phyloP scores from a whole-genome alignment of 2,888 invertebrate species.

The Cactoblastis cactorum region DNA sequence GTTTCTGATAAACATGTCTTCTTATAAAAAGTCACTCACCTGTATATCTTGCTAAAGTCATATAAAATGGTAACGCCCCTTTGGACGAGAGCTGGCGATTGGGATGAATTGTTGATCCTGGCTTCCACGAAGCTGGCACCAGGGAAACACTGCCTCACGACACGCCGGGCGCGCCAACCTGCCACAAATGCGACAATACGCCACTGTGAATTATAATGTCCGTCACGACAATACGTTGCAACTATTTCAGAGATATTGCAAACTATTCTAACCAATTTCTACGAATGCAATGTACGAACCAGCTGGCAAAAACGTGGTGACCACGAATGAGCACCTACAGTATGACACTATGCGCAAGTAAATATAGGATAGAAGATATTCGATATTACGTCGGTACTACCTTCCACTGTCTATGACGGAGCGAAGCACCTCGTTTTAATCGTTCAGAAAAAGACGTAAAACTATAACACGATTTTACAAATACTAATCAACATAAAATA shows the following conservation, averaged over 20 bases:
- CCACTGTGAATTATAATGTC: constrained; percentile 28
- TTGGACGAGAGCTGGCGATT: constrained; percentile 84
- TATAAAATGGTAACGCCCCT: constrained; percentile 96
- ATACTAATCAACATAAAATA: constrained; percentile 60
- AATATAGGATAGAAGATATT: constrained; percentile 66
- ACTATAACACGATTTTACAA: constrained; percentile 44
- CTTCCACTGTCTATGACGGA: constrained; percentile 70
- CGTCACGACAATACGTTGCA: constrained; percentile 30
- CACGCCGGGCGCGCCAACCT: constrained; percentile 70
- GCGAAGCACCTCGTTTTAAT: constrained; percentile 58
- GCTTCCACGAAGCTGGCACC: constrained; percentile 57
- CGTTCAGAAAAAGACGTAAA: constrained; percentile 43
- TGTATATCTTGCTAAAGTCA: constrained; percentile 97
- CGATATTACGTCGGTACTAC: constrained; percentile 66
- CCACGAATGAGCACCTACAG: constrained; percentile 48
- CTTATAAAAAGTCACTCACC: constrained; percentile 78
- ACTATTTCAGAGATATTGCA: constrained; percentile 25
- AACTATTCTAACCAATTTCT: constrained; percentile 55
- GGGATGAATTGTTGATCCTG: constrained; percentile 74
- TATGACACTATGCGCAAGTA: constrained; percentile 34
- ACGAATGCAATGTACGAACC: constrained; percentile 65
- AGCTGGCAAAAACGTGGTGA: constrained; percentile 78
- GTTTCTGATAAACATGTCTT: constrained; percentile 14
- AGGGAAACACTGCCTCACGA: constrained; percentile 56
- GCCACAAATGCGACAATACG: constrained; percentile 48